Percentiles rank a stretch among this genome's conserved stretches.
These are phyloP conservation scores for Nebria ingens DNA, from an alignment of 1,140 invertebrate genomes.

Conservation along the genomic window DNA sequence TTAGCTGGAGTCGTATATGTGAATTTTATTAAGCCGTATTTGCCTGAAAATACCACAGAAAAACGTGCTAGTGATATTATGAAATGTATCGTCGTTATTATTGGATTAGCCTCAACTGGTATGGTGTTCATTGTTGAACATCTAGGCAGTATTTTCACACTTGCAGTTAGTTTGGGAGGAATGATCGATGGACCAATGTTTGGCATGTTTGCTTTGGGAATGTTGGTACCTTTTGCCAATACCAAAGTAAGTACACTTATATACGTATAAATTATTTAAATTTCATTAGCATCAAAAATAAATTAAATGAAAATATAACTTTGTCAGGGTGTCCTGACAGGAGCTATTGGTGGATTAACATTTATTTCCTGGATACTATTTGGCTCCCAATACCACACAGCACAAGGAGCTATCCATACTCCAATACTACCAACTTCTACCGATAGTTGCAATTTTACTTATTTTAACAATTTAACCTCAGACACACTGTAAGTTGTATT, in stretches of 20 bases:
- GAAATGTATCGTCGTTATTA: background rate
- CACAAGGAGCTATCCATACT: no score
- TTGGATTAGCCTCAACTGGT: constrained; percentile 32
- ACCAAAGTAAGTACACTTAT: constrained; percentile 38
- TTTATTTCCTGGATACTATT: no score
- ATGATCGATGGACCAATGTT: constrained; percentile 40
- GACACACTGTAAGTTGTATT: no score
- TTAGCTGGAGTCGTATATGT: constrained; percentile 49
- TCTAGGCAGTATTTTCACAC: constrained; percentile 34
- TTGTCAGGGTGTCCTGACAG: no score
- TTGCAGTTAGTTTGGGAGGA: constrained; percentile 36
- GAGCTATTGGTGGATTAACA: no score
- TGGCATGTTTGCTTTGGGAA: constrained; percentile 43
- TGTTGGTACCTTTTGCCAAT: constrained; percentile 40
- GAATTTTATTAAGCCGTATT: constrained; percentile 45
- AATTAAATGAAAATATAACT: constrained; percentile 10
- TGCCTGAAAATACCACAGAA: constrained; percentile 27
- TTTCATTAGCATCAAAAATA: no score
- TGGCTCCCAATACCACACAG: no score
- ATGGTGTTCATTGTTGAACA: constrained; percentile 39
- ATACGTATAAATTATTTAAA: no score
- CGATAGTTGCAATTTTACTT: no score
- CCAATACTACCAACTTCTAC: no score
- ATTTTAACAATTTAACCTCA: no score
- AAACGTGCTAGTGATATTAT: constrained; percentile 14